Percentiles rank a stretch among this genome's conserved stretches.
Evolutionary conservation across 2,797 vertebrate species (phyloP).

Genomic region (Antrozous pallidus): DNA sequence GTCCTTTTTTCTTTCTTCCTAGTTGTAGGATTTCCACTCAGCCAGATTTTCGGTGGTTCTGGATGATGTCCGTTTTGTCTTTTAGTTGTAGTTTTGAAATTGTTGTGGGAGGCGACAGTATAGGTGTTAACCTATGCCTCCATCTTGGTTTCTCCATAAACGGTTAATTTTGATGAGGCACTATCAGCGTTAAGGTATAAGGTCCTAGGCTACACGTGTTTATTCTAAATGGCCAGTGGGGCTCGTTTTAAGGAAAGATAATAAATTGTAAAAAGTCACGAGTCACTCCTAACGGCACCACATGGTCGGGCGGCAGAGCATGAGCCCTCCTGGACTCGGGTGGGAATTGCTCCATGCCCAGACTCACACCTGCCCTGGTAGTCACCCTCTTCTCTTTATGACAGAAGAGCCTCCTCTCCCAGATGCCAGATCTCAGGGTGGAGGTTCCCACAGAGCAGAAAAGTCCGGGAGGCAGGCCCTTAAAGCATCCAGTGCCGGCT

Average conservation of each 20-base stretch:
- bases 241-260: not conserved
- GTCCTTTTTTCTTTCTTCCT: no score
- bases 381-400: not conserved
- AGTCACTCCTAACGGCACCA: no score
- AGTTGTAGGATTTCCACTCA: no score
- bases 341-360: accelerated
- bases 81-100: no score
- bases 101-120: no score
- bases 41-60: no score
- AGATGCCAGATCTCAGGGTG: not conserved
- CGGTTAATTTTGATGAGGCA: not conserved
- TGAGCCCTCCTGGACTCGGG: no score
- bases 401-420: not conserved
- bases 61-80: no score
- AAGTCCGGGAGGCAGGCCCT: not conserved
- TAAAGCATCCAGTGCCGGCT: not conserved
- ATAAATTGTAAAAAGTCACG: not conserved
- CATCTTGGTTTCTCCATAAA: no score
- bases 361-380: not conserved
- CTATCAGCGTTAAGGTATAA: not conserved
- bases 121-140: no score
- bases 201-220: not conserved
- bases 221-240: not conserved
- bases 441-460: not conserved
- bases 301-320: no score